These are phyloP conservation scores for Linurgus olivaceus DNA, from an alignment of 2,797 vertebrate genomes.

Conservation along the genomic window DNA sequence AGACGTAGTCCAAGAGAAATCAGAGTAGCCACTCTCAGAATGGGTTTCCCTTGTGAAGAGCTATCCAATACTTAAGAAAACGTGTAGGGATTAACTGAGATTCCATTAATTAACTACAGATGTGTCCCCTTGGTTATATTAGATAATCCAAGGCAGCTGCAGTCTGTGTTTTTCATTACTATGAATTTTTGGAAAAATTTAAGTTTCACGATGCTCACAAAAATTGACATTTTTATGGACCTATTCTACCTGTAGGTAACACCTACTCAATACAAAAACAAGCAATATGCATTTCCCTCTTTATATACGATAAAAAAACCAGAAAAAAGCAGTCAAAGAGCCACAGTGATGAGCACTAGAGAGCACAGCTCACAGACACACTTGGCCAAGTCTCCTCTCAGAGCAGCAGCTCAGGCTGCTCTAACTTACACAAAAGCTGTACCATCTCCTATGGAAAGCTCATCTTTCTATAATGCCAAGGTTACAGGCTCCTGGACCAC, in stretches of 20 bases:
- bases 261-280: background rate
- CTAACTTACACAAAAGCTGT: background rate
- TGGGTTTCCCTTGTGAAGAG: background rate
- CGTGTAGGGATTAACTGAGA: background rate
- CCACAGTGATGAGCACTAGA: background rate
- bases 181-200: background rate
- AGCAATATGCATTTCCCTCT: background rate
- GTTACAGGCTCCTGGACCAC: background rate
- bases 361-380: background rate
- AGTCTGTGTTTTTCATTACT: background rate
- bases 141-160: background rate
- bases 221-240: background rate
- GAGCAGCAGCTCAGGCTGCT: background rate
- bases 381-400: background rate
- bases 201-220: background rate
- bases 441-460: background rate
- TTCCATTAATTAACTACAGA: background rate
- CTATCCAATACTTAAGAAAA: background rate
- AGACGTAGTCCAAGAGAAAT: background rate
- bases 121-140: background rate
- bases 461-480: background rate
- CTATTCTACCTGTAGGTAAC: background rate
- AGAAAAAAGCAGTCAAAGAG: background rate
- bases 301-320: background rate
- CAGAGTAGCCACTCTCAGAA: background rate